Evolutionary conservation across 1,140 invertebrate genomes (phyloP), one percentile per base, ranked within the genome.

Genomic region (Pachypsylla venusta): DNA sequence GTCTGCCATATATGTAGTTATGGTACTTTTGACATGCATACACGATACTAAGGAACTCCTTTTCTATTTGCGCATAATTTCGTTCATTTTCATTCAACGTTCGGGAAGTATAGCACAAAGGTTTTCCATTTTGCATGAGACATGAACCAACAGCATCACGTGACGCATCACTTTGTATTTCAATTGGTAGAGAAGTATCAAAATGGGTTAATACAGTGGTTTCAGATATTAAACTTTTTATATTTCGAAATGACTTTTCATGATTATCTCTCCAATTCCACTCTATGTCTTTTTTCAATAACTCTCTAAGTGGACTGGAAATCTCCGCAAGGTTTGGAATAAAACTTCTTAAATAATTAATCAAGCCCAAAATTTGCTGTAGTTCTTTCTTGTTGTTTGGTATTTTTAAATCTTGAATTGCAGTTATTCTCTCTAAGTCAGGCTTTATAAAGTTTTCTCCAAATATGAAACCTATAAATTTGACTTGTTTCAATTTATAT

Each of bases 41-140:
- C 4, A 64, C 56, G 16, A 69, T 61, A 14, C 62, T 63, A 28
- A 70, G 55, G 2, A 69, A 59, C 61, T 71, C 67, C 62, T 70
- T 71, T 61, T 70, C 70, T 19, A 67, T 66, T 63, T 67, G 67
- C 12, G 64, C 62, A 60, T 65, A 71, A 13, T 64, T 63, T 56
- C 66, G 53, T 62, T 71, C 67, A 25, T 60, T 56, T 2, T 67
- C 56, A n/a, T 57, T 69, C 10, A 75, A 58, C 24, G 63, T 62
- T 64, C 69, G 61, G 12, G 66, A 69, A 12, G 61, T 62, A 68
- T 69, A 76, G 14, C 64, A 63, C 3, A 76, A 63, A 4, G 70
- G 73, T 26, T 68, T 58, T 16, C 63, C 62, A 63, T 60, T 64
- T 62, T 65, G 67, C 26, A 70, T 56, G 16, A 71, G 54, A 60